Conservation (phyloP, 1,140 invertebrate species). For the Archivesica marissinica region DNA sequence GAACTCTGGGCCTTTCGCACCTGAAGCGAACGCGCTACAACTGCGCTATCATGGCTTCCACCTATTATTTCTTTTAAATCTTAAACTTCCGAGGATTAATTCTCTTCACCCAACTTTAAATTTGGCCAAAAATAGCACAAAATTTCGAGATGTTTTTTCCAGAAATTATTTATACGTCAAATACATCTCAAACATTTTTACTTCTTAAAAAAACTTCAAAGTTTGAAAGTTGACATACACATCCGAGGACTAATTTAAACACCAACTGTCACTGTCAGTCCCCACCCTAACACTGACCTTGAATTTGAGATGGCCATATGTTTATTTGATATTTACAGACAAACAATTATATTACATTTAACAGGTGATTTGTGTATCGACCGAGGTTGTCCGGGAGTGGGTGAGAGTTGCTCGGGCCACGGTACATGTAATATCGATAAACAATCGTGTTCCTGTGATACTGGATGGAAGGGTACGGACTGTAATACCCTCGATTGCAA, state of each 20-base stretch:
- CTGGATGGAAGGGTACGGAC: constrained; percentile 72
- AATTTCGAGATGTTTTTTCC: no score
- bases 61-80: no score
- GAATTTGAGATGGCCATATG: neutral
- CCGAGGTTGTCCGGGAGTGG: constrained; percentile 72
- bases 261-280: neutral
- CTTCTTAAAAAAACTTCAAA: no score
- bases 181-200: no score
- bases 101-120: no score
- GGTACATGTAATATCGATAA: constrained; percentile 79
- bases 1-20: no score
- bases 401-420: constrained; percentile 79
- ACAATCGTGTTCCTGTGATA: constrained; percentile 73
- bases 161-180: no score
- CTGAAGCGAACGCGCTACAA: no score
- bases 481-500: constrained; percentile 74
- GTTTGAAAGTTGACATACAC: neutral
- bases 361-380: constrained; percentile 69
- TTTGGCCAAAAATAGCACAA: no score
- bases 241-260: neutral
- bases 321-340: neutral
- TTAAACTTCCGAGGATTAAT: no score
- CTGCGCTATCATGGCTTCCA: no score
- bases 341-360: neutral
- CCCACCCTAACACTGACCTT: neutral